A percentile compares a stretch with the other conserved stretches of the same genome.
Evolutionary conservation across 2,113 vertebrate species (phyloP).

Genomic region (Amblyornis subalaris): DNA sequence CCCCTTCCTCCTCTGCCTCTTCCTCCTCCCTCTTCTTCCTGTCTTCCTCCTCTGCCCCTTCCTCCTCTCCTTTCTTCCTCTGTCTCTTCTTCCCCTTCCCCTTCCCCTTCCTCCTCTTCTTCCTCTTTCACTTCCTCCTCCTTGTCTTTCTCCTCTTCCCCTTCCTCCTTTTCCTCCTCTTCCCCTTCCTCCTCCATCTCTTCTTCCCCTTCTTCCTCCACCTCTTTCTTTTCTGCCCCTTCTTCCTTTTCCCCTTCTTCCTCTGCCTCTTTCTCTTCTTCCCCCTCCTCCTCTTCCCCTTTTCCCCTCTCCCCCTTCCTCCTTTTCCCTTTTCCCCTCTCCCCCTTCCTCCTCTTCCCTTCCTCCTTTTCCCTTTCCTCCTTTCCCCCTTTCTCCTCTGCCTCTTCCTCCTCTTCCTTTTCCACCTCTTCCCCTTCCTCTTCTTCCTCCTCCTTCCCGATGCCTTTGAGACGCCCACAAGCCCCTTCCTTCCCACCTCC

Average conservation of each 20-base stretch:
- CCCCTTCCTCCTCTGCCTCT: neutral
- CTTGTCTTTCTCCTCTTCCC: too few species aligned
- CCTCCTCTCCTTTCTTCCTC: too few species aligned
- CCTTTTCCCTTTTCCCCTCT: too few species aligned
- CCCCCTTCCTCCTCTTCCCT: too few species aligned
- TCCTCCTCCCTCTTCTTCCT: neutral
- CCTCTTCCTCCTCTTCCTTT: too few species aligned
- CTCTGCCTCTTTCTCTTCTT: neutral
- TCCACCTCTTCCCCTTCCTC: neutral
- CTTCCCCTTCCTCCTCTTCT: neutral
- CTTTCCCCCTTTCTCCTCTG: too few species aligned
- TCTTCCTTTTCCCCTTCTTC: too few species aligned
- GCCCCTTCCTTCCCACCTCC: neutral
- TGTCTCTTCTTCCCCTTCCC: rapidly evolving
- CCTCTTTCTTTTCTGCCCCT: neutral
- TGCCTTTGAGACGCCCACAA: neutral
- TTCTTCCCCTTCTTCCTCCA: rapidly evolving
- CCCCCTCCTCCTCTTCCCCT: rapidly evolving
- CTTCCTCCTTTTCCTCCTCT: neutral
- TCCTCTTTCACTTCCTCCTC: neutral
- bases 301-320: too few species aligned
- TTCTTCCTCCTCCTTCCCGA: neutral
- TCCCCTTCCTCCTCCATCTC: too few species aligned
- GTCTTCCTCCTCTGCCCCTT: too few species aligned
- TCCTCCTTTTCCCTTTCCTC: too few species aligned